Evolutionary conservation across 2,888 invertebrate genomes (phyloP), one percentile per base, ranked within the genome.

Genomic region (Auanema freiburgensis): DNA sequence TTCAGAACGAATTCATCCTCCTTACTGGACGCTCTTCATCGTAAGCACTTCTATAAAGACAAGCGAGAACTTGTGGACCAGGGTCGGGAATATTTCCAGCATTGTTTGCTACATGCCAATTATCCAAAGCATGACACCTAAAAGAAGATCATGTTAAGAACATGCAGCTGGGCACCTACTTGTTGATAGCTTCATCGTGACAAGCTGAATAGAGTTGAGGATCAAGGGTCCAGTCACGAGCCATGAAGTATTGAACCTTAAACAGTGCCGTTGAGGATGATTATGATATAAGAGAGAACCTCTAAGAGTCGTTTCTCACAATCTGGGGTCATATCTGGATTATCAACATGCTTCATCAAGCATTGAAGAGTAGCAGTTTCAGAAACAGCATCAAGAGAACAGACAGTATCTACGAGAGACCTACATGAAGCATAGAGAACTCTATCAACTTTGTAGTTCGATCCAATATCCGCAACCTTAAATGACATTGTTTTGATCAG

Each of bases 251-350:
- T 84, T 98, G 95, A 79, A 98, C 67, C 66, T 66, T 3, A 2
- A 57, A 3, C 1, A 33, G 11, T 5, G 11, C 3, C 11, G 14
- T 58, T 14, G 24, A 54, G 11, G 21, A 12, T 12, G 1, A 14
- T 24, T 41, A 24, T n/a, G 6, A 42, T 55, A 21, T 54, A n/a
- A n/a, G n/a, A n/a, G n/a, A n/a, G n/a, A 18, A 72, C 93, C 85
- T 96, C 93, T 65, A 97, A 87, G 50, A 98, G 87, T 10, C 93
- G 91, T 69, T 90, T 89, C 86, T 94, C 93, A 87, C 98, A 98
- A 16, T 91, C 90, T 64, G 89, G 89, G 0, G 89, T 90, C 94
- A 97, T 96, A 49, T 89, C 87, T 61, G 89, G 89, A 1, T 91
- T 90, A 44, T 83, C 83, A n/a, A 83, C 87, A 83, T 92, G 91